Evolutionary conservation across 1,140 invertebrate genomes (phyloP).

Genomic region (Ceratina japonica): DNA sequence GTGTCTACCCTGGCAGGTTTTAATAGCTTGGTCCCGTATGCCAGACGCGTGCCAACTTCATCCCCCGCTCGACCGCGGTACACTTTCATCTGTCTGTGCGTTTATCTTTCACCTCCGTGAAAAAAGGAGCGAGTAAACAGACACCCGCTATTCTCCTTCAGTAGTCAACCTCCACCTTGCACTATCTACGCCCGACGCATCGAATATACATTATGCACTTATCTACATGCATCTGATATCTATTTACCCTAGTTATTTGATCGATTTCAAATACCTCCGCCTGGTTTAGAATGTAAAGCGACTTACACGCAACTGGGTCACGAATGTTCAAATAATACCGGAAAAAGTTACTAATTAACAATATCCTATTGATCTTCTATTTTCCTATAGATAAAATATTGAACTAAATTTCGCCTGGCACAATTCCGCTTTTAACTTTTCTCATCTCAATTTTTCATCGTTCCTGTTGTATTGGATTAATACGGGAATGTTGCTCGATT

Average conservation of each 20-base stretch:
- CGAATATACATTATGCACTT: background rate
- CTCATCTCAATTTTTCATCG: no score
- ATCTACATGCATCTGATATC: background rate
- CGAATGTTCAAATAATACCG: background rate
- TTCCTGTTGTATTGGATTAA: no score
- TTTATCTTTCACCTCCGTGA: constrained; percentile 28
- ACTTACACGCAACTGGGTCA: no score
- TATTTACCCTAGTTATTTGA: no score
- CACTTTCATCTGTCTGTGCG: constrained; percentile 25
- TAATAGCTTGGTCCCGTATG: constrained; percentile 64
- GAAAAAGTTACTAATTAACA: no score
- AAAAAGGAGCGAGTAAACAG: constrained; percentile 51
- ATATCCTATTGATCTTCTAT: no score
- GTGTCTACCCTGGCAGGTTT: constrained; percentile 63
- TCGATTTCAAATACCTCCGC: no score
- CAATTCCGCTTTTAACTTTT: no score
- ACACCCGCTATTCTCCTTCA: constrained; percentile 56
- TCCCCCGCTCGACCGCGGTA: background rate
- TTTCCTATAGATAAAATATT: no score
- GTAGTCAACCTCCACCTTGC: constrained; percentile 10
- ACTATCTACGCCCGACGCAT: constrained; percentile 4
- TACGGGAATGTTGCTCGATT: no score
- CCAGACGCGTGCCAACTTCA: constrained; percentile 71
- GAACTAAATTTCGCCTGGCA: no score
- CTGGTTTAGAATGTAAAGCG: no score